Base-by-base conservation (phyloP, 2,888 invertebrate genomes). In the Drosophila yooni region DNA sequence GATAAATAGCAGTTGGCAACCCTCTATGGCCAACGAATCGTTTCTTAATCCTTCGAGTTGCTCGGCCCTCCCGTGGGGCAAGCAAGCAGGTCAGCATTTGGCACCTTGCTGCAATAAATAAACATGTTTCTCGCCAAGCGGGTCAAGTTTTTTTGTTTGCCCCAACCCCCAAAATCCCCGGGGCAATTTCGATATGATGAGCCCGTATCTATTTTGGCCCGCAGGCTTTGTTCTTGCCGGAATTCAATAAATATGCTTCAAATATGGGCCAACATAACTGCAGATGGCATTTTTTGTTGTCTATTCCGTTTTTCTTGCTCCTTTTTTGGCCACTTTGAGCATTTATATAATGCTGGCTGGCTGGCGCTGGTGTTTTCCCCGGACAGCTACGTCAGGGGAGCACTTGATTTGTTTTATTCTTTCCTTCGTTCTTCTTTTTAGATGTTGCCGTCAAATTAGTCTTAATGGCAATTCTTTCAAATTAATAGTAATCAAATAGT, bases 81-180 rank as follows among this genome's bases (percentile, higher is more conserved):
- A 11, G 84, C 86, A 76, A 65, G 72, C 68, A 76, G 89, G 88
- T 84, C 79, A 74, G 74, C 77, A 66, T 67, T 65, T 69, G 75
- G 74, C 85, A 89, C 85, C 90, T 89, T 88, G 86, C 60, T 88
- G 85, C 83, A 88, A 85, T 85, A 90, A 85, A 85, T 85, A 85
- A 90, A 85, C 81, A 76, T 66, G 70, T 57, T 63, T 53, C 53
- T 69, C 71, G 64, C 34, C 27, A 63, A 60, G 60, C 74, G 67
- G 84, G 84, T 70, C 70, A 66, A 43, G 52, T 21, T 57, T 57
- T 60, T 66, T 59, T 50, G 21, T 21, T 46, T 46, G 15, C 46
- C 46, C 56, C 57, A 13, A 29, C 27, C 33, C 13, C 25, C 48
- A 31, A 21, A 31, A n/a, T 21, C 29, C 10, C n/a, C 10, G 29